Base-by-base conservation (phyloP, 2,797 vertebrate species). In the Alectoris magna region DNA sequence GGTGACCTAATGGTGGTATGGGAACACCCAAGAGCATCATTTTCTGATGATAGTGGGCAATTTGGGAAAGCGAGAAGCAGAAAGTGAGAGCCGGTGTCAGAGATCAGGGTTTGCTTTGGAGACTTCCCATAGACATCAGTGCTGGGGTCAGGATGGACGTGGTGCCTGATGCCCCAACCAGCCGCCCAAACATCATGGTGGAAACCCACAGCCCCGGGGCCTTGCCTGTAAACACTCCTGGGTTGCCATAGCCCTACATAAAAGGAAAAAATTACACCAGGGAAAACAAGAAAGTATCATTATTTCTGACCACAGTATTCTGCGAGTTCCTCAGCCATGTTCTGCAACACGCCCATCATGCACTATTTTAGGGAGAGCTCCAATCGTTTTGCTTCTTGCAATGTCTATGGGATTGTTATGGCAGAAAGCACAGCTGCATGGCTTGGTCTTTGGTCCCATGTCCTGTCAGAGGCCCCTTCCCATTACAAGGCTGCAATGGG, bases 1-100 rank as follows among this genome's bases (percentile, higher is more conserved):
- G 0, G 58, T 43, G 51, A 55, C 13, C 26, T 55, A 8, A 14
- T 0, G 0, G 24, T 39, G 36, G 15, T 68, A 11, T 46, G 24
- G 13, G 49, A 49, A 18, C 12, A 2, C 44, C 16, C 49, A 4
- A 13, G 22, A 6, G 23, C 15, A 3, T 24, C 0, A 0, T 62
- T 26, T 78, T 14, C 59, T 22, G 79, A 26, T 48, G 27, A 6
- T 49, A 21, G 38, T 1, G 48, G 55, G 44, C 34, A 41, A 7
- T 29, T n/a, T 24, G 8, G 36, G 43, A 58, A 48, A 34, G 38
- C 38, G 16, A 27, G 69, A 60, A n/a, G 39, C 24, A 44, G 3
- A 8, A 4, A 26, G 34, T 6, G 18, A 59, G 56, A 59, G 9
- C 8, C 1, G 1, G 49, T 55, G 23, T 12, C 21, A 0, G 22